A percentile compares a stretch with the other conserved stretches of the same genome.
phyloP scores from a whole-genome alignment of 1,140 invertebrate genomes.

The Maconellicoccus hirsutus region DNA sequence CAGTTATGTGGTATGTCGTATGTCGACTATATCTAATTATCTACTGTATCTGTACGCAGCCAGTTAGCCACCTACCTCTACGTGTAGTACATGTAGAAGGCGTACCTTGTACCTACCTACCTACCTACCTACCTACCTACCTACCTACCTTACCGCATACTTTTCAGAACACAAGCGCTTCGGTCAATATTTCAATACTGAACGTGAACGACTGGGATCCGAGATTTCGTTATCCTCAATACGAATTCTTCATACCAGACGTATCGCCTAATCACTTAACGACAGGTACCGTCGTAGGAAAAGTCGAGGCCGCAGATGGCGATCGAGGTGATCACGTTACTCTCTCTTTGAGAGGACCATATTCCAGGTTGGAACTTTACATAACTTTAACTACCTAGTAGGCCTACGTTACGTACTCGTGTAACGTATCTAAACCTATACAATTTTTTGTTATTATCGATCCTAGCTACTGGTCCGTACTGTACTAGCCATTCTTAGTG shows the following conservation, averaged over 20 bases:
- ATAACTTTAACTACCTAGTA: too few relatives aligned
- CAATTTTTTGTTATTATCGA: too few relatives aligned
- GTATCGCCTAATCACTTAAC: constrained; percentile 35
- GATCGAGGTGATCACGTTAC: constrained; percentile 60
- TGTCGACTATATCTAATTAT: too few relatives aligned
- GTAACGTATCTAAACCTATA: too few relatives aligned
- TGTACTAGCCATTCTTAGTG: too few relatives aligned
- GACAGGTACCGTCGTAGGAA: constrained; percentile 29
- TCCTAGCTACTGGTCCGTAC: too few relatives aligned
- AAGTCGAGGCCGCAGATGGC: constrained; percentile 61
- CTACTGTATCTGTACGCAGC: too few relatives aligned
- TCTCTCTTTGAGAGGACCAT: constrained; percentile 55
- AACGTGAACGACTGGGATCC: constrained; percentile 91
- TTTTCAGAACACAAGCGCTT: constrained; percentile 61
- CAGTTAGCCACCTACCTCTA: too few relatives aligned
- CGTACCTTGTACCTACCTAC: too few relatives aligned
- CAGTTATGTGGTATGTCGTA: constrained; percentile 54
- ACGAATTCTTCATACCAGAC: constrained; percentile 61
- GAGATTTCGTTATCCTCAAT: constrained; percentile 67
- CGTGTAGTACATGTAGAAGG: too few relatives aligned
- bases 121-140: not conserved
- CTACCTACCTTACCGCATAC: too few relatives aligned
- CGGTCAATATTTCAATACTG: constrained; percentile 64
- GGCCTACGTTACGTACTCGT: too few relatives aligned
- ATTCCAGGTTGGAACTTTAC: constrained; percentile 43